Conservation (phyloP, 2,888 invertebrate genomes). For the Ganaspis brasiliensis region DNA sequence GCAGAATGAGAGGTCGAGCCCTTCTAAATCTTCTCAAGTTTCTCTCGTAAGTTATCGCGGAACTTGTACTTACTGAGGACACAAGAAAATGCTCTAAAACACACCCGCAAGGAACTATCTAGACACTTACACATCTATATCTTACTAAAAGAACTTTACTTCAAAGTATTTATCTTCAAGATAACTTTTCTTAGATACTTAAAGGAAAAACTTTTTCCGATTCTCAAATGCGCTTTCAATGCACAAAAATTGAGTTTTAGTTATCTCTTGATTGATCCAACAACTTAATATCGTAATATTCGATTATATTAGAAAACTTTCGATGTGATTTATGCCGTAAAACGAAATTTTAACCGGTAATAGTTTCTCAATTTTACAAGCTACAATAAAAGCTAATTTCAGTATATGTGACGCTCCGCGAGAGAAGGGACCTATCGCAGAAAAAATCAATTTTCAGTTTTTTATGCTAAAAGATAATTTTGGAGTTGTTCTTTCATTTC, state of each 20-base stretch:
- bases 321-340: no score
- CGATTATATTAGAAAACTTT: no score
- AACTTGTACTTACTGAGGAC: neutral
- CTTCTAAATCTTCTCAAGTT: constrained; percentile 73
- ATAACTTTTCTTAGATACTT: neutral
- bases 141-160: neutral
- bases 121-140: constrained; percentile 8
- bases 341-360: neutral
- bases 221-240: neutral
- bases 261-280: no score
- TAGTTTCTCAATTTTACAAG: neutral
- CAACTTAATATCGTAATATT: no score
- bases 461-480: no score
- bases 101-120: constrained; percentile 24
- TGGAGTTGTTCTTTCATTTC: no score
- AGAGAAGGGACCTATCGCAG: no score
- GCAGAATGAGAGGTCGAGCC: constrained; percentile 74
- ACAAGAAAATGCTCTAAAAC: constrained; percentile 31
- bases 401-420: no score
- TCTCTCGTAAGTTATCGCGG: constrained; percentile 45
- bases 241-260: neutral
- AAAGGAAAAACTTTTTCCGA: neutral
- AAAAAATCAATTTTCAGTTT: no score
- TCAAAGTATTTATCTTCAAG: neutral
- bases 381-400: neutral